These are phyloP conservation scores for Leucozona laternaria DNA, from an alignment of 2,888 invertebrate genomes.

Conservation along the genomic window DNA sequence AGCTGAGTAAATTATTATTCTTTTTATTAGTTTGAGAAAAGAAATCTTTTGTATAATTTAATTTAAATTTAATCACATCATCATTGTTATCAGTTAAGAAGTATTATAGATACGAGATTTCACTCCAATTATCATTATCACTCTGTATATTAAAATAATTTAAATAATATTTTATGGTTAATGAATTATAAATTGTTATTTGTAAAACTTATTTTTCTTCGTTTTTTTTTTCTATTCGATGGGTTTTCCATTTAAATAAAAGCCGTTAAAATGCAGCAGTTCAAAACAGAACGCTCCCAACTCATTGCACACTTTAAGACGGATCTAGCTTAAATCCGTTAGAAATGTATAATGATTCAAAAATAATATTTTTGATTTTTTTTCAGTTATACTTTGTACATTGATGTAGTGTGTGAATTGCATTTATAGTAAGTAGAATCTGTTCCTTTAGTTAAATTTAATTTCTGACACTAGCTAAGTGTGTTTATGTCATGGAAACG, in stretches of 20 bases:
- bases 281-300: not conserved
- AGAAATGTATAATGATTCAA: no score
- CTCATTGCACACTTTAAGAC: not conserved
- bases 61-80: conserved; percentile 34
- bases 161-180: conserved; percentile 7
- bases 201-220: not conserved
- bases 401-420: no score
- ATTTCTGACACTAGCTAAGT: no score
- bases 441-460: no score
- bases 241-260: not conserved
- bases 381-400: no score
- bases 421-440: no score
- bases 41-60: not conserved
- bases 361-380: no score
- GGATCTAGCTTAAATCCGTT: not conserved
- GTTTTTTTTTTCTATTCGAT: not conserved
- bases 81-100: conserved; percentile 11
- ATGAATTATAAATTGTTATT: not conserved
- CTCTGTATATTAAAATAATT: conserved; percentile 18
- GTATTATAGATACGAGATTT: conserved; percentile 10
- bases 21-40: not conserved
- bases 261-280: not conserved
- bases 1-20: conserved; percentile 84
- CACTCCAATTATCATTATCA: not conserved
- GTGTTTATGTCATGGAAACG: no score